Percentiles rank a stretch among this genome's conserved stretches.
Conservation (phyloP, 2,113 vertebrate species). For the Clarias macrocephalus region DNA sequence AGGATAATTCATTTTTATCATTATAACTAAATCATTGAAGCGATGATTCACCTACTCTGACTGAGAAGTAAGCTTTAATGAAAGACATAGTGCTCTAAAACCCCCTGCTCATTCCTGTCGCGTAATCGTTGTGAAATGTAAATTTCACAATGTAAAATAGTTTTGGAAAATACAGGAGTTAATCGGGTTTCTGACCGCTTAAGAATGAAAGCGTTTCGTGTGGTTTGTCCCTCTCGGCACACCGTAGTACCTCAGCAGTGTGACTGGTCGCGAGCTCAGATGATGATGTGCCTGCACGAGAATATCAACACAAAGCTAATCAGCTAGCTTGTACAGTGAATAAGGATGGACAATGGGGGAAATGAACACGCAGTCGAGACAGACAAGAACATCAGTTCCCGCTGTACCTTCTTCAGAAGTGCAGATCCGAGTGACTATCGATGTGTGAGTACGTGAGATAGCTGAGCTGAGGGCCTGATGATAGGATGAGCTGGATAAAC, state of each 20-base stretch:
- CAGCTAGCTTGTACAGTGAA: conserved; percentile 44
- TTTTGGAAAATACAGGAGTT: not conserved
- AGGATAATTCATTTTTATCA: too few species aligned
- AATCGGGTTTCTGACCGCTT: not conserved
- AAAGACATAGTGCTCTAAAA: not conserved
- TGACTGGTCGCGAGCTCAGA: conserved; percentile 22
- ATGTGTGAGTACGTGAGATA: conserved; percentile 71
- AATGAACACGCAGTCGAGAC: not conserved
- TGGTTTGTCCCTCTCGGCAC: conserved; percentile 59
- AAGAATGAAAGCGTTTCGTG: conserved; percentile 31
- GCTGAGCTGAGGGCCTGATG: not conserved
- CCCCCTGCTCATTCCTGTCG: too few species aligned
- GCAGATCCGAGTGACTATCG: conserved; percentile 66
- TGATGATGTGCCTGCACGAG: conserved; percentile 38
- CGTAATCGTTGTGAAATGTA: not conserved
- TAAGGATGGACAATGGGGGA: conserved; percentile 15
- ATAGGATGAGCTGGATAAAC: not conserved
- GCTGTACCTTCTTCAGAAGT: conserved; percentile 66
- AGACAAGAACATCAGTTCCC: conserved; percentile 58
- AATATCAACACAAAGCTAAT: not conserved
- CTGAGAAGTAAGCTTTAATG: not conserved
- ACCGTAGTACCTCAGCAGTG: conserved; percentile 58
- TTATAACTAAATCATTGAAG: not conserved
- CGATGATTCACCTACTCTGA: not conserved
- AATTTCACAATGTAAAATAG: not conserved